A percentile compares a stretch with the other conserved stretches of the same genome.
Conservation (phyloP, 2,888 invertebrate species). For the Alloscopus bannaensis region DNA sequence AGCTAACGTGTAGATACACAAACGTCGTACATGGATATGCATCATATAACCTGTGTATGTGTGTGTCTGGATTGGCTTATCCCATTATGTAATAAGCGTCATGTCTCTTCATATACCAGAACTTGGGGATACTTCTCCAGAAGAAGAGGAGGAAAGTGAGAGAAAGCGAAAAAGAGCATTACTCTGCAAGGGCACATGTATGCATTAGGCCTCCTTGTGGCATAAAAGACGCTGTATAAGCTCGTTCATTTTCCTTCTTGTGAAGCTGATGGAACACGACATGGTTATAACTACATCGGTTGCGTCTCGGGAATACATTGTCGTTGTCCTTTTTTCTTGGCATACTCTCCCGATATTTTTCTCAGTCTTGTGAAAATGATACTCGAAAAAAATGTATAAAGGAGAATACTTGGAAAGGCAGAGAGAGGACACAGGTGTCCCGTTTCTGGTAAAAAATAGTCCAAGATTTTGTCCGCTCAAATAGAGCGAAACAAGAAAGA, state of each 20-base stretch:
- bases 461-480: constrained; percentile 37
- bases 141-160: constrained; percentile 21
- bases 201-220: no score
- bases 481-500: constrained; percentile 36
- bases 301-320: no score
- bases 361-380: no score
- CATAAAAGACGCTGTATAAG: no score
- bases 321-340: no score
- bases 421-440: constrained; percentile 58
- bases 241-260: background rate
- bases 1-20: no score
- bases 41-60: constrained; percentile 13
- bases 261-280: background rate
- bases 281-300: no score
- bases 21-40: no score
- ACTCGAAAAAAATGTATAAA: no score
- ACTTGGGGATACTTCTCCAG: background rate
- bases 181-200: constrained; percentile 49
- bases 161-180: constrained; percentile 5
- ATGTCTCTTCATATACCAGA: background rate
- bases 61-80: no score
- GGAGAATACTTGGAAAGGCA: no score
- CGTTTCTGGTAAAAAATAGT: constrained; percentile 38
- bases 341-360: no score
- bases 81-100: background rate